These are phyloP conservation scores for Drosophila repleta DNA, from an alignment of 1,140 invertebrate species.

Conservation along the genomic window DNA sequence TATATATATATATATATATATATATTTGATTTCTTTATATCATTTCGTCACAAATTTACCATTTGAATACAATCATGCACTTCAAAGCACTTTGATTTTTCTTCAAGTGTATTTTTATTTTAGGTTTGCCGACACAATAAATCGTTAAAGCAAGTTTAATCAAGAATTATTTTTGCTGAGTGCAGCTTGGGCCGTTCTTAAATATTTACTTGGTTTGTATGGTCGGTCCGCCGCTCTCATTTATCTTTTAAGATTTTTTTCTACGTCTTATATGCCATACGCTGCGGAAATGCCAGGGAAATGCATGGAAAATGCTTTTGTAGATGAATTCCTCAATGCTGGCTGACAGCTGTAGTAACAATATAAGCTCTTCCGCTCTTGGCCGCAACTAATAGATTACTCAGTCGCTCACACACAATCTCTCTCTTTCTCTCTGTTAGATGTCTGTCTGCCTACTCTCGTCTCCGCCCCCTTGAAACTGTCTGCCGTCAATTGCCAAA, in stretches of 20 bases:
- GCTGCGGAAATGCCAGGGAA: conserved; percentile 72
- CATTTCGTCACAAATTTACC: no score
- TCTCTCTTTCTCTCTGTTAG: conserved; percentile 14
- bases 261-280: conserved; percentile 43
- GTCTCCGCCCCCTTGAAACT: neutral
- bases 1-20: no score
- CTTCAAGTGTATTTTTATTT: neutral
- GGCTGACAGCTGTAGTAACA: conserved; percentile 66
- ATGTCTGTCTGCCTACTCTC: neutral
- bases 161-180: neutral
- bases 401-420: neutral
- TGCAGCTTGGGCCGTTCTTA: conserved; percentile 13
- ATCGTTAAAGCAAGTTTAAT: neutral
- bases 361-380: conserved; percentile 42
- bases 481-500: conserved; percentile 65
- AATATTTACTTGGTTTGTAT: neutral
- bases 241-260: conserved; percentile 20
- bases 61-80: no score
- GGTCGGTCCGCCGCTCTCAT: conserved; percentile 8
- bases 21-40: no score
- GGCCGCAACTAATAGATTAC: conserved; percentile 61
- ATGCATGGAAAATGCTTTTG: conserved; percentile 71
- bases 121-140: neutral
- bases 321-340: conserved; percentile 52
- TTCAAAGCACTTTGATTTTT: neutral